Percentiles rank a stretch among this genome's conserved stretches.
These are phyloP conservation scores for Pyrochroa serraticornis DNA, from an alignment of 2,888 invertebrate genomes.

Conservation along the genomic window DNA sequence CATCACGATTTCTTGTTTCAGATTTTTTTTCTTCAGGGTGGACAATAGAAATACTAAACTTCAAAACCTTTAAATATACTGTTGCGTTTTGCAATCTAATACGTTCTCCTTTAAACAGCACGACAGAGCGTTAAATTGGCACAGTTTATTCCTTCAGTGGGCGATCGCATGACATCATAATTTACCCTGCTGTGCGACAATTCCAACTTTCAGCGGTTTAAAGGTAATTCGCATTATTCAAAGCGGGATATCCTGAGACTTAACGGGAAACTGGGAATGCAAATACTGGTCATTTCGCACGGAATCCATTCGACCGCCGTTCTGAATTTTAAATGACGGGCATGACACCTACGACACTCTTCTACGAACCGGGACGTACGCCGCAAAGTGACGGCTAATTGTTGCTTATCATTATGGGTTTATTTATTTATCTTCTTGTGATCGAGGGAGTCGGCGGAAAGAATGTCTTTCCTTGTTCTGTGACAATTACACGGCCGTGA, in stretches of 20 bases:
- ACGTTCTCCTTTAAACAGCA: background rate
- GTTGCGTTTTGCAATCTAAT: background rate
- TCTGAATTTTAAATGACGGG: conserved; percentile 9
- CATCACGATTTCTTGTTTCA: too few species aligned
- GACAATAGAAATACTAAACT: too few species aligned
- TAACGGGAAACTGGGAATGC: conserved; percentile 27
- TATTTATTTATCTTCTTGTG: conserved; percentile 4
- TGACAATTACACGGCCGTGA: conserved; percentile 31
- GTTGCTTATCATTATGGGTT: conserved; percentile 1
- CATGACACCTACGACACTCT: too few species aligned
- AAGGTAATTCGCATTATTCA: background rate
- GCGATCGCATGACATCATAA: background rate
- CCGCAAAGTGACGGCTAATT: background rate
- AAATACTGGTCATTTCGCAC: conserved; percentile 33
- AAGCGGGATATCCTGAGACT: too few species aligned
- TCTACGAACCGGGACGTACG: too few species aligned
- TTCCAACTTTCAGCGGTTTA: background rate
- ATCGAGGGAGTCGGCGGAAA: conserved; percentile 6
- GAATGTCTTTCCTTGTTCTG: conserved; percentile 31
- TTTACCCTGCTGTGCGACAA: background rate
- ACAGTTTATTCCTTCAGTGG: background rate
- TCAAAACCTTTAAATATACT: too few species aligned
- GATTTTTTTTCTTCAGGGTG: too few species aligned
- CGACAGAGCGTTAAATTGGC: background rate
- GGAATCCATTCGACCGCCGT: conserved; percentile 3